Conservation (phyloP, 2,113 vertebrate genomes). For the Cephalophus harveyi region DNA sequence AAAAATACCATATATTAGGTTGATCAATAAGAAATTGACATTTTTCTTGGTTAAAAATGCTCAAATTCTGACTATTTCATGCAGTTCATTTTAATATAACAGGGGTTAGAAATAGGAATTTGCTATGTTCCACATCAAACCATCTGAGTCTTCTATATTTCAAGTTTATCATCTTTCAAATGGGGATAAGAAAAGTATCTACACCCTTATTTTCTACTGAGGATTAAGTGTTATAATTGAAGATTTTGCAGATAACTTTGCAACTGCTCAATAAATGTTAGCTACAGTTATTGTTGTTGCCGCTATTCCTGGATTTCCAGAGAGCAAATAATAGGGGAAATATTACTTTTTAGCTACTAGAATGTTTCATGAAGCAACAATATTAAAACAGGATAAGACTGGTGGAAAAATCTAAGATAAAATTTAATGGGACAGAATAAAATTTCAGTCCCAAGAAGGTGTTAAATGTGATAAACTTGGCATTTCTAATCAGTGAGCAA, state of each 20-base stretch:
- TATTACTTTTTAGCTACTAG: neutral
- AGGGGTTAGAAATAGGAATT: neutral
- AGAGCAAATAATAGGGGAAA: neutral
- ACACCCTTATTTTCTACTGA: neutral
- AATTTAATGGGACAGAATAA: conserved; percentile 21
- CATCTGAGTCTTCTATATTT: neutral
- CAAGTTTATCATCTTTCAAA: neutral
- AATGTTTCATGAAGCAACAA: conserved; percentile 27
- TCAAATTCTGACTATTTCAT: neutral
- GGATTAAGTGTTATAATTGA: neutral
- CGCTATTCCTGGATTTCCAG: neutral
- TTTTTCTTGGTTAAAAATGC: neutral
- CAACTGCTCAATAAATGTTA: neutral
- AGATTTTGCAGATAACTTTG: neutral
- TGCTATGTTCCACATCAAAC: neutral
- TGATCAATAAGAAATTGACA: neutral
- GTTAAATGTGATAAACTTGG: conserved; percentile 15
- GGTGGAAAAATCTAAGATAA: neutral
- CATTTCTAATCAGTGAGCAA: conserved; percentile 30
- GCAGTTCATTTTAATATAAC: neutral
- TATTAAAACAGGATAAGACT: conserved; percentile 42
- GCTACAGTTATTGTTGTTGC: neutral
- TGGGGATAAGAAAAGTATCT: neutral
- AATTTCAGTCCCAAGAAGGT: neutral
- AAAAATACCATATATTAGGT: neutral